phyloP scores from a whole-genome alignment of 2,797 vertebrate species.

The Danio kyathit region DNA sequence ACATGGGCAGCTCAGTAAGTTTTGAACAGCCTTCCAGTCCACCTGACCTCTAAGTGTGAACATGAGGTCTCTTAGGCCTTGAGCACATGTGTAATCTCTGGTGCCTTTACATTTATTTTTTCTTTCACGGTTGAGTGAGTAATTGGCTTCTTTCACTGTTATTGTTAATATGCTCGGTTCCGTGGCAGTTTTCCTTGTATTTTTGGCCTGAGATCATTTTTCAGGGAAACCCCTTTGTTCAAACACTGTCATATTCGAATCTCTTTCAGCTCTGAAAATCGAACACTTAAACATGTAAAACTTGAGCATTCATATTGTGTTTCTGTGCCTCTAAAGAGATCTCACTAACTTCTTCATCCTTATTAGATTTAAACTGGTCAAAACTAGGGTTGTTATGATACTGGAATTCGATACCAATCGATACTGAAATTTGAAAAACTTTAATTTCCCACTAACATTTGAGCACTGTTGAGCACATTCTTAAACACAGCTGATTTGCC shows the following conservation, averaged over 20 bases:
- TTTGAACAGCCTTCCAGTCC: background rate
- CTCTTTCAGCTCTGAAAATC: slow-evolving; percentile 50
- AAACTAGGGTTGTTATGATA: too few relatives aligned
- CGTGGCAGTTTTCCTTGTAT: slow-evolving; percentile 23
- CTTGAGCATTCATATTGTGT: background rate
- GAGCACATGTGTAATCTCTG: background rate
- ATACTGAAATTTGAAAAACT: too few relatives aligned
- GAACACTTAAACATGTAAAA: slow-evolving; percentile 50
- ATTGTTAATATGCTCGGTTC: slow-evolving; percentile 50
- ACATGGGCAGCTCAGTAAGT: background rate
- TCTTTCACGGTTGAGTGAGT: slow-evolving; percentile 12
- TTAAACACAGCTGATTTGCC: too few relatives aligned
- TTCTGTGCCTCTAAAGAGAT: too few relatives aligned
- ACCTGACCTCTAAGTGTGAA: slow-evolving; percentile 2
- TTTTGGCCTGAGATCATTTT: slow-evolving; percentile 40
- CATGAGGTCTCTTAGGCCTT: background rate
- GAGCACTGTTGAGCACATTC: too few relatives aligned
- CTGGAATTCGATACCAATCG: too few relatives aligned
- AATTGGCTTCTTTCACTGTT: slow-evolving; percentile 34
- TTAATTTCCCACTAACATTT: too few relatives aligned
- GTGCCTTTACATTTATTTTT: slow-evolving; percentile 27
- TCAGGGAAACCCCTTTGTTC: slow-evolving; percentile 27
- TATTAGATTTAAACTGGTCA: too few relatives aligned
- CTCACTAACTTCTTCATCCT: too few relatives aligned
- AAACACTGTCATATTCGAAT: slow-evolving; percentile 33